phyloP scores from a whole-genome alignment of 2,888 invertebrate species.

The Pimpla rufipes region DNA sequence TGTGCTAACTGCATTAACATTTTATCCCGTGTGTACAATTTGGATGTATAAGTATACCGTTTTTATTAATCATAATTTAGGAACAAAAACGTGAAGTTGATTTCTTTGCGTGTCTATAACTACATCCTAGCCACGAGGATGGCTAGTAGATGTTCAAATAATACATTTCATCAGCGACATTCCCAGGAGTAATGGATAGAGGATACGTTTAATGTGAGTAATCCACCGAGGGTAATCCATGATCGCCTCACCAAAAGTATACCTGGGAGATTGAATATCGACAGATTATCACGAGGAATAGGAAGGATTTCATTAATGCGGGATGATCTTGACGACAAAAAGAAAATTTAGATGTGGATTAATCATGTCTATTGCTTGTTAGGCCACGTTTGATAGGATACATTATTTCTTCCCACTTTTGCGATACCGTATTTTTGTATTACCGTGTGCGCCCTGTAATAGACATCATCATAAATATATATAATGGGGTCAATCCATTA shows the following conservation, averaged over 20 bases:
- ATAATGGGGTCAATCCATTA: constrained; percentile 59
- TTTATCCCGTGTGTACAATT: neutral
- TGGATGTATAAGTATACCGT: neutral
- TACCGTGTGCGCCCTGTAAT: constrained; percentile 42
- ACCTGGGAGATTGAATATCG: neutral
- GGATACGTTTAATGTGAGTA: neutral
- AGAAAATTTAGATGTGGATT: neutral
- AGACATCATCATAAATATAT: constrained; percentile 53
- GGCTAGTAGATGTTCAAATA: neutral
- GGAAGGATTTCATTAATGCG: neutral
- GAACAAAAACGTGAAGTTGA: neutral
- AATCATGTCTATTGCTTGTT: neutral
- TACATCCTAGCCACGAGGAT: neutral
- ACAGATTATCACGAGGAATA: neutral
- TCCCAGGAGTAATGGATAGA: neutral
- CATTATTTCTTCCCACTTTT: constrained; percentile 12
- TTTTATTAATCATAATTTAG: constrained; percentile 11
- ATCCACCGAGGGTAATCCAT: neutral
- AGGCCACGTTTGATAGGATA: neutral
- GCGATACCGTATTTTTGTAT: neutral
- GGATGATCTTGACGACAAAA: neutral
- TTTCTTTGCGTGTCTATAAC: neutral
- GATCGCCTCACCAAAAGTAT: neutral
- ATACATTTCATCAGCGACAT: neutral
- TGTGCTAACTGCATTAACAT: neutral